Percentiles rank a stretch among this genome's conserved stretches.
Conservation (phyloP, 2,797 vertebrate genomes). For the Gambelia wislizenii region DNA sequence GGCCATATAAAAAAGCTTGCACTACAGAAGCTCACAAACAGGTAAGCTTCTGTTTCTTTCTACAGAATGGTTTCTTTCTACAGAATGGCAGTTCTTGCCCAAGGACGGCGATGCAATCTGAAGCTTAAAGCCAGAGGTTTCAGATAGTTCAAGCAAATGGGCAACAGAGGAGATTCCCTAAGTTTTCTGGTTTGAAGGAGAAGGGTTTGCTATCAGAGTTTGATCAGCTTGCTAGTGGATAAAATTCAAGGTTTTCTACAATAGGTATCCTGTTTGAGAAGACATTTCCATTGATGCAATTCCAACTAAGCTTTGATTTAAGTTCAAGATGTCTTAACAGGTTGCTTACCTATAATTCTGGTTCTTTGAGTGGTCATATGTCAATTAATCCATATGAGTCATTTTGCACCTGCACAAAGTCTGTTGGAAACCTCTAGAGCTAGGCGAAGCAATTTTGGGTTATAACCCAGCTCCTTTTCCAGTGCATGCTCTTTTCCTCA, state of each 20-base stretch:
- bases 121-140: background rate
- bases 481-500: no score
- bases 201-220: background rate
- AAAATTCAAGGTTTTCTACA: background rate
- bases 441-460: no score
- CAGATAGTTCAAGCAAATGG: background rate
- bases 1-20: slow-evolving; percentile 98
- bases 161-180: background rate
- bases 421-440: no score
- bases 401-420: no score
- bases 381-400: no score
- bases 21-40: slow-evolving; percentile 99
- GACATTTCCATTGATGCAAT: background rate
- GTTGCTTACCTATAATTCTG: background rate
- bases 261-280: background rate
- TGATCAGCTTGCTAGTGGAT: background rate
- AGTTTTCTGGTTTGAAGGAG: background rate
- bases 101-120: background rate
- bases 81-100: accelerated
- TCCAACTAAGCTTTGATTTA: background rate
- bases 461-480: no score
- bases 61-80: accelerated
- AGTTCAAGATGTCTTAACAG: background rate
- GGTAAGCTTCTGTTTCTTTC: slow-evolving; percentile 79
- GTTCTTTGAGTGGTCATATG: background rate